Percentiles rank a stretch among this genome's conserved stretches.
Evolutionary conservation across 2,888 invertebrate species (phyloP).

Genomic region (Bombylius discolor): DNA sequence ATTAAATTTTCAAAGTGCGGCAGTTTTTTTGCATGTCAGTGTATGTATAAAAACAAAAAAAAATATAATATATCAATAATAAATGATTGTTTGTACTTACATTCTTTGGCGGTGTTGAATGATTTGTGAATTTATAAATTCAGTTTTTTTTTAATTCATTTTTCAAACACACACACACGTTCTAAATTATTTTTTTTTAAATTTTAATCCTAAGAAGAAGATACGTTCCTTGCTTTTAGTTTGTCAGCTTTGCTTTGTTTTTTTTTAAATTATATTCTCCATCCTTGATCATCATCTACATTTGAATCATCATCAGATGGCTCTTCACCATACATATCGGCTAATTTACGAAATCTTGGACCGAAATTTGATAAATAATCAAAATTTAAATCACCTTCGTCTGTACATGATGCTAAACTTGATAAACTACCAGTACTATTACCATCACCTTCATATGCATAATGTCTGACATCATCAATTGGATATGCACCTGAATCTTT

Average conservation of each 20-base stretch:
- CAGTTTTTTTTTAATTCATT: neutral
- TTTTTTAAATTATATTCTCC: slow-evolving; percentile 46
- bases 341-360: slow-evolving; percentile 85
- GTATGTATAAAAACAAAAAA: too few relatives aligned
- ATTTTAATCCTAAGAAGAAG: too few relatives aligned
- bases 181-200: too few relatives aligned
- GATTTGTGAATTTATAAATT: neutral
- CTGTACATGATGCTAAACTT: slow-evolving; percentile 82
- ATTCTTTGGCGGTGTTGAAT: slow-evolving; percentile 9
- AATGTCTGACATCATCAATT: slow-evolving; percentile 92
- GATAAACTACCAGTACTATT: slow-evolving; percentile 87
- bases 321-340: slow-evolving; percentile 89
- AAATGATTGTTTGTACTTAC: neutral
- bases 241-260: neutral
- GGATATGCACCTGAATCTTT: slow-evolving; percentile 84
- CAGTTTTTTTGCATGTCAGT: too few relatives aligned
- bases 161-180: neutral
- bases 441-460: slow-evolving; percentile 95
- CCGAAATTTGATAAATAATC: slow-evolving; percentile 91
- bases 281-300: slow-evolving; percentile 64
- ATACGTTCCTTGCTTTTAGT: too few relatives aligned
- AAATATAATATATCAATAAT: too few relatives aligned
- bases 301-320: slow-evolving; percentile 70
- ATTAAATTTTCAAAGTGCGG: too few relatives aligned
- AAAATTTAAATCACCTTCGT: slow-evolving; percentile 86